phyloP scores from a whole-genome alignment of 1,140 invertebrate species.

The Diprion similis region DNA sequence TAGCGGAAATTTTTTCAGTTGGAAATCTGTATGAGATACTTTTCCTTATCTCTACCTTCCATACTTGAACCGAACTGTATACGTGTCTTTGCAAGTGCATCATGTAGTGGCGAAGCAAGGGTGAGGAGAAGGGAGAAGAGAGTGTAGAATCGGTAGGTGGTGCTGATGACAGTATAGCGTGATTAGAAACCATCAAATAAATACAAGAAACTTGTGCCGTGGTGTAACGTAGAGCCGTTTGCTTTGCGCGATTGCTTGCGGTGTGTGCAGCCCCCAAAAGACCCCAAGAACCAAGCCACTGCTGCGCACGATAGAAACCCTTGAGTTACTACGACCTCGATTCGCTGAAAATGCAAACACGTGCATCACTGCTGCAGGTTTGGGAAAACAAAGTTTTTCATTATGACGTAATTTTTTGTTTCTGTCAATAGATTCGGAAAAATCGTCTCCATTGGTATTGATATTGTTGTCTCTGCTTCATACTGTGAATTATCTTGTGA shows the following conservation, averaged over 20 bases:
- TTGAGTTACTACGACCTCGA: no score
- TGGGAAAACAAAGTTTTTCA: no score
- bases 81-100: background rate
- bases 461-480: no score
- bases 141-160: background rate
- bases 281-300: background rate
- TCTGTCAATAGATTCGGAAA: no score
- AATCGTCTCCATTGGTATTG: no score
- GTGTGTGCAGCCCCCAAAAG: background rate
- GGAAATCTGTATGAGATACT: no score
- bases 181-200: slow-evolving; percentile 4
- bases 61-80: no score
- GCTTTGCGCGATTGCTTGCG: background rate
- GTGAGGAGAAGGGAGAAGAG: background rate
- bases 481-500: no score
- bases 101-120: background rate
- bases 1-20: background rate
- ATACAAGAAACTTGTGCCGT: background rate
- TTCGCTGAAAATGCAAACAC: no score
- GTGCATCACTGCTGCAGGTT: no score
- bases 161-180: slow-evolving; percentile 7
- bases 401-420: no score
- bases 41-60: no score
- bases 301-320: background rate
- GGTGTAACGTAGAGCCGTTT: background rate